Evolutionary conservation across 2,888 invertebrate species (phyloP), one percentile per base, ranked within the genome.

Genomic region (Latheticus oryzae): DNA sequence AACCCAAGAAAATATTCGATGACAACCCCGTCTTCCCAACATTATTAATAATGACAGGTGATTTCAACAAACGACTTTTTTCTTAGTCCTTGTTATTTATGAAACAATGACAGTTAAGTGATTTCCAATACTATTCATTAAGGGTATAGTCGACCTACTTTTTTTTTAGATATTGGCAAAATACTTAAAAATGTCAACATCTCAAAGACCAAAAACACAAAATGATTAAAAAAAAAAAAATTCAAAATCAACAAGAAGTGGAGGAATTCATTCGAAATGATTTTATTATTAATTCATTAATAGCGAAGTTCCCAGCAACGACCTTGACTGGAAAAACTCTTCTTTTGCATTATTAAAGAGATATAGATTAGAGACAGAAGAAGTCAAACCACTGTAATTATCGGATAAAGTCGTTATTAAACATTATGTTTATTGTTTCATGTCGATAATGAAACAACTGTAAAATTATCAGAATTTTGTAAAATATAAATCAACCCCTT

Each of bases 101-200:
- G 11, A 12, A 7, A 11, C 12, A 38, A 38, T 38, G 38, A 7
- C 9, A 38, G 5, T 38, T 38, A 38, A 38, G 38, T 23, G 38
- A 38, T 38, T 38, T 38, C 23, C 38, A 23, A 38, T 38, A 38
- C 23, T 23, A 11, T 19, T 38, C 23, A 38, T 38, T 38, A 38
- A 1, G 1, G 11, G 7, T 4, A 4, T n/a, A n/a, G n/a, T 3
- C 32, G 32, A 13, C 32, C 32, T 32, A 3, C 2, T 13, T 32
- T 32, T n/a, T 32, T 13, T 5, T 13, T 13, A 13, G 5, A 13
- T n/a, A 32, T 13, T 32, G n/a, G n/a, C n/a, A n/a, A n/a, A n/a
- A n/a, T n/a, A n/a, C n/a, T n/a, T n/a, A n/a, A n/a, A n/a, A n/a
- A n/a, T n/a, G n/a, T n/a, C n/a, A n/a, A n/a, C n/a, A n/a, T n/a